Conservation (phyloP, 2,113 vertebrate genomes). For the Cariama cristata region DNA sequence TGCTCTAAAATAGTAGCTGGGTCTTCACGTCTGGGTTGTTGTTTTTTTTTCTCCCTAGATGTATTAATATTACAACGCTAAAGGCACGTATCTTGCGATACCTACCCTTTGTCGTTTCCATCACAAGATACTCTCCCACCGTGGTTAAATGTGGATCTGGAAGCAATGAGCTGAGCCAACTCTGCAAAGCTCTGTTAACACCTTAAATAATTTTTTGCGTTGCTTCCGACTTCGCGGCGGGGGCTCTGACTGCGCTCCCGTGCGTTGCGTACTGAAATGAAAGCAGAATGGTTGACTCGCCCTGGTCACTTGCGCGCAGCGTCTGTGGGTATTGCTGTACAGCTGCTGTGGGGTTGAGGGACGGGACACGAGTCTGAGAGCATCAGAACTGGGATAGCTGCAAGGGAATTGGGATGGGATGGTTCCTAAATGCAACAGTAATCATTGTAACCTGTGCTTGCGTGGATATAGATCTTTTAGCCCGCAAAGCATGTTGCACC, state of each 20-base stretch:
- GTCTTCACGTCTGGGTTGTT: not conserved
- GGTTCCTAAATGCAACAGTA: not conserved
- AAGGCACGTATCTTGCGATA: rapidly evolving
- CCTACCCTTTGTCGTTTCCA: not conserved
- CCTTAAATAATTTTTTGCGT: not conserved
- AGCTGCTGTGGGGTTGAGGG: not conserved
- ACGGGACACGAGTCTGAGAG: not conserved
- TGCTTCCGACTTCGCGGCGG: not conserved
- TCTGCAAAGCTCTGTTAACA: not conserved
- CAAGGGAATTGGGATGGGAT: not conserved
- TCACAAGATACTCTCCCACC: not conserved
- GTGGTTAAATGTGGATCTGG: not conserved
- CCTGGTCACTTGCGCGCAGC: rapidly evolving
- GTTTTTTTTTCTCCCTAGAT: not conserved
- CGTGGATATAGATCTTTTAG: not conserved
- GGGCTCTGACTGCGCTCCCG: not conserved
- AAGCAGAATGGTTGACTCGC: not conserved
- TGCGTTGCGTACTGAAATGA: rapidly evolving
- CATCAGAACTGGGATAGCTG: not conserved
- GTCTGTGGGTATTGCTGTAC: not conserved
- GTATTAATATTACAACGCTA: not conserved
- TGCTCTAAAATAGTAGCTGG: not conserved
- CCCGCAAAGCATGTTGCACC: rapidly evolving
- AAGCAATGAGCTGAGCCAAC: not conserved
- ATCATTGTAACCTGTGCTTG: not conserved